phyloP scores from a whole-genome alignment of 2,888 invertebrate genomes.

The Pandemis cinnamomeana region DNA sequence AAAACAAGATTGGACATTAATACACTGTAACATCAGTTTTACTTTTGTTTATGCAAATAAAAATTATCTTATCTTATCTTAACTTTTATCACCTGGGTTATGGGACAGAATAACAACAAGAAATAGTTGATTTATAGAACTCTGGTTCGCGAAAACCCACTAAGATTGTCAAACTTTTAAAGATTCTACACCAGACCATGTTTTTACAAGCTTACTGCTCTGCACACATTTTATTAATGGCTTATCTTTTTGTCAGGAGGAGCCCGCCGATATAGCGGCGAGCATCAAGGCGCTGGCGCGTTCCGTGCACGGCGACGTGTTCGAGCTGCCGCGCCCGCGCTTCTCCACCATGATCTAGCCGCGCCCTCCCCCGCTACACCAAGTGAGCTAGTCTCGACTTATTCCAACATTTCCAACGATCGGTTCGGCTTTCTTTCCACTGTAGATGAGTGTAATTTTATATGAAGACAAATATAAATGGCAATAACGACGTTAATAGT shows the following conservation, averaged over 20 bases:
- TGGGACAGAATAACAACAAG: no score
- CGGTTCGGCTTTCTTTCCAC: background rate
- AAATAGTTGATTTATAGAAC: no score
- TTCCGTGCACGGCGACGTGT: conserved; percentile 95
- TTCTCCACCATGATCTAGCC: conserved; percentile 93
- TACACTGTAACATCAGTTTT: no score
- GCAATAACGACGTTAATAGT: conserved; percentile 16
- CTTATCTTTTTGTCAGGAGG: conserved; percentile 71
- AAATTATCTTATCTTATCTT: no score
- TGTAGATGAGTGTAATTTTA: background rate
- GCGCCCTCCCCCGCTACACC: conserved; percentile 21
- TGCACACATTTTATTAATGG: no score
- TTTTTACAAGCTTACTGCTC: no score
- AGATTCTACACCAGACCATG: no score
- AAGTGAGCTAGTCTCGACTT: background rate
- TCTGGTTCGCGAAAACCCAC: no score
- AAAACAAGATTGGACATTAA: no score
- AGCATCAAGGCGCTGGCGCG: conserved; percentile 96
- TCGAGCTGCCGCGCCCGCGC: conserved; percentile 94
- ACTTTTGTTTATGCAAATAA: no score
- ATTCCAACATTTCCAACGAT: background rate
- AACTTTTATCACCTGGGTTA: no score
- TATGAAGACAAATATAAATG: conserved; percentile 1
- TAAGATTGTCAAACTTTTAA: no score
- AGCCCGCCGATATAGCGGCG: conserved; percentile 92